Conservation (phyloP, 2,888 invertebrate species). For the Masnerella sp. region DNA sequence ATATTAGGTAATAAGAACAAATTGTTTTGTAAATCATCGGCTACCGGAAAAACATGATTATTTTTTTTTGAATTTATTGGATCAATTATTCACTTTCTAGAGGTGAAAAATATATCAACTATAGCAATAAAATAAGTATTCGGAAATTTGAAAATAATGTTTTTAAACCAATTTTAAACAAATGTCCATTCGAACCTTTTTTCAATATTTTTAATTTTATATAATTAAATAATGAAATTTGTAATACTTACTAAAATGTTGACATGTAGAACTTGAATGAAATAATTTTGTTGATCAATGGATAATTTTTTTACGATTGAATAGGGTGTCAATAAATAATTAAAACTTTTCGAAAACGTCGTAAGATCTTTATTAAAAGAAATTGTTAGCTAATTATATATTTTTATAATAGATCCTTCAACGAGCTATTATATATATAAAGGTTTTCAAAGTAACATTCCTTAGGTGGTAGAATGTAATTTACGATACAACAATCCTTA, state of each 20-base stretch:
- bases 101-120: no score
- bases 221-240: no score
- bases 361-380: slow-evolving; percentile 42
- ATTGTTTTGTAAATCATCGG: slow-evolving; percentile 35
- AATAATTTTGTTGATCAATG: no score
- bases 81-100: background rate
- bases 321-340: slow-evolving; percentile 28
- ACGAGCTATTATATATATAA: slow-evolving; percentile 35
- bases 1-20: slow-evolving; percentile 44
- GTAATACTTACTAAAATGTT: no score
- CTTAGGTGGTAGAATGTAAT: slow-evolving; percentile 32
- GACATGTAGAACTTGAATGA: no score
- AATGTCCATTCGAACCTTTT: no score
- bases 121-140: no score
- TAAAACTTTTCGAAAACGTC: slow-evolving; percentile 31
- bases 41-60: background rate
- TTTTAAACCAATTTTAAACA: no score
- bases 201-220: no score
- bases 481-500: slow-evolving; percentile 34
- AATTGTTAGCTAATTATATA: slow-evolving; percentile 37
- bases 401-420: slow-evolving; percentile 28
- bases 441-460: slow-evolving; percentile 39
- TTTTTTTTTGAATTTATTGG: no score
- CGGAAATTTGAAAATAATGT: no score
- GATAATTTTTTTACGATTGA: no score